Evolutionary conservation across 2,113 vertebrate genomes (phyloP).

Genomic region (Lanius collurio): DNA sequence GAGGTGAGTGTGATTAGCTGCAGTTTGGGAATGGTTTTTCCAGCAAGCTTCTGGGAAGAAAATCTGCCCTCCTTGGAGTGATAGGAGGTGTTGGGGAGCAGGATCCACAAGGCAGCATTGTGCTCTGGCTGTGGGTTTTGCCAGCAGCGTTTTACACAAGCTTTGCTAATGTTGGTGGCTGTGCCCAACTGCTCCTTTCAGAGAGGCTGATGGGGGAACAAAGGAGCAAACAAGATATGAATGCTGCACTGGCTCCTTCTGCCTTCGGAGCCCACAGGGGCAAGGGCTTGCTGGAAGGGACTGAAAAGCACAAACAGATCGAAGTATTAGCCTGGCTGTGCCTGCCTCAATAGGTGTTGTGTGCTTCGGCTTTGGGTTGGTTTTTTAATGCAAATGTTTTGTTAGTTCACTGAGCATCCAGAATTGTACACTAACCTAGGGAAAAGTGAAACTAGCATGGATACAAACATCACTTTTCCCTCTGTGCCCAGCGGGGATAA

Average conservation of each 20-base stretch:
- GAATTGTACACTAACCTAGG: not conserved
- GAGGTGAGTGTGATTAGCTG: not conserved
- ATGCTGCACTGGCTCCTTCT: conserved; percentile 9
- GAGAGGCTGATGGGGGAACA: conserved; percentile 57
- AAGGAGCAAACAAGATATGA: conserved; percentile 62
- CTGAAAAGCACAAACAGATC: not conserved
- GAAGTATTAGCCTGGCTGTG: conserved; percentile 20
- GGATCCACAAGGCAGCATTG: conserved; percentile 17
- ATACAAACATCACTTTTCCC: not conserved
- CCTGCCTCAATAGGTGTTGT: not conserved
- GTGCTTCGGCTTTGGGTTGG: not conserved
- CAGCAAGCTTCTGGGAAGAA: not conserved
- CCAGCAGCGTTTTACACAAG: conserved; percentile 20
- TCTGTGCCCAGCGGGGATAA: not conserved
- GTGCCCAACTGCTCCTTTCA: conserved; percentile 63
- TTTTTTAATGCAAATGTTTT: not conserved
- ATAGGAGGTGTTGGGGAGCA: conserved; percentile 1
- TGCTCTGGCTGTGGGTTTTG: not conserved
- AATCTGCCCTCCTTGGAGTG: not conserved
- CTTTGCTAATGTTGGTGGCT: conserved; percentile 43
- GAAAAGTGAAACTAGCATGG: not conserved
- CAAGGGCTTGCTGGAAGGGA: conserved; percentile 3
- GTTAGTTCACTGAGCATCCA: not conserved
- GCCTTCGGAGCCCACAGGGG: conserved; percentile 11
- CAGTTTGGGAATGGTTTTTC: not conserved